Evolutionary conservation across 92 coral and sea anemone genomes (phyloP), one percentile per base, ranked within the genome.

Genomic region (Montipora capitata): DNA sequence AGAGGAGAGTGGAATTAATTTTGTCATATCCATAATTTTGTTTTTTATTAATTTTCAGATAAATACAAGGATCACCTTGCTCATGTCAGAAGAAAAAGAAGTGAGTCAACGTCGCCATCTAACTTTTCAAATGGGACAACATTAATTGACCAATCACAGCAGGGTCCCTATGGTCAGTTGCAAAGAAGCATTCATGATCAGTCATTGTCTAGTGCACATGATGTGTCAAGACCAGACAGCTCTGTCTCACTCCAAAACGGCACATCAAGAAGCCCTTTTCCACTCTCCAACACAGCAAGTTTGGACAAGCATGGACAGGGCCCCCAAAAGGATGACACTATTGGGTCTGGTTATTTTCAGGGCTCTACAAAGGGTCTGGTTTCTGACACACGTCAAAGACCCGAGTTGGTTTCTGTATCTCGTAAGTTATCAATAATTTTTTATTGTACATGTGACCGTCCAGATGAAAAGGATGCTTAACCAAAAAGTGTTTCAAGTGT

Each of bases 31-130:
- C 35, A 38, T 65, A 3, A 4, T 2, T 63, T 16, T 15, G 42
- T 10, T 58, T 41, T 42, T 16, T 59, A 0, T 14, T 77, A 3
- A 18, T 43, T 27, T 40, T 38, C 78, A 95, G 99, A 96, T n/a
- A 96, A 96, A 56, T 96, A 96, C 87, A 94, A 92, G 74, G 91
- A 89, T 10, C 87, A 85, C 40, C 80, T 95, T 39, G 96, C 95
- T 56, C 91, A 91, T 65, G 80, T 91, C 20, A 89, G 98, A 9
- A 76, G 83, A 51, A 83, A 76, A 14, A 59, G 88, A 61, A 49
- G 61, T 20, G 69, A 61, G 18, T 10, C 49, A 48, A 48, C 61
- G 4, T 85, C 76, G 17, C 49, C 75, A 1, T 8, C 51, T 3
- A 76, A 35, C 54, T 66, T 48, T 45, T 45, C 74, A 65, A 76